Evolutionary conservation across 2,113 vertebrate genomes (phyloP).

Genomic region (Sisor rabdophorus): DNA sequence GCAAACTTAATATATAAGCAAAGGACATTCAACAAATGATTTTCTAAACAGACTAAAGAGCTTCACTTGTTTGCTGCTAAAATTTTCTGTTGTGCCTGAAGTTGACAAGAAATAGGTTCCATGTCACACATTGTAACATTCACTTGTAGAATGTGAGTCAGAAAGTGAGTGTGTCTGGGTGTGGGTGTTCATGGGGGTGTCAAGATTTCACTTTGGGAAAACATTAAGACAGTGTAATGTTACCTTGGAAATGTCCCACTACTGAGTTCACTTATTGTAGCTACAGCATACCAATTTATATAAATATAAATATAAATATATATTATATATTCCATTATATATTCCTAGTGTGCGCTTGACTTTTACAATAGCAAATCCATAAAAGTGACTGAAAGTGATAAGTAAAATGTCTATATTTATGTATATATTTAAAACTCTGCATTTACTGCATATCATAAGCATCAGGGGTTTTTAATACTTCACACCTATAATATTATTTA

Average conservation of each 20-base stretch:
- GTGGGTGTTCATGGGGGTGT: slow-evolving; percentile 9
- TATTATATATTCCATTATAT: too few species aligned
- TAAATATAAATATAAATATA: too few species aligned
- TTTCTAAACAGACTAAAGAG: not conserved
- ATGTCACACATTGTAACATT: slow-evolving; percentile 42
- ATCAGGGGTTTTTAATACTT: not conserved
- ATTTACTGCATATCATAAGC: not conserved
- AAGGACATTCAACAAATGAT: not conserved
- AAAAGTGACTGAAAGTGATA: not conserved
- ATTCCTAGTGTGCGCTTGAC: not conserved
- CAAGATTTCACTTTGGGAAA: slow-evolving; percentile 17
- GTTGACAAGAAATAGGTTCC: slow-evolving; percentile 23
- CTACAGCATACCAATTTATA: not conserved
- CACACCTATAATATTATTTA: not conserved
- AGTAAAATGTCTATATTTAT: too few species aligned
- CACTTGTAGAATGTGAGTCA: slow-evolving; percentile 37
- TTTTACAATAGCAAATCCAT: not conserved
- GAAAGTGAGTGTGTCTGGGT: slow-evolving; percentile 2
- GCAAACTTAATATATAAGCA: not conserved
- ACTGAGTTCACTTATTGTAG: slow-evolving; percentile 16
- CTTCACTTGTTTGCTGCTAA: not conserved
- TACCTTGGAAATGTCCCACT: slow-evolving; percentile 27
- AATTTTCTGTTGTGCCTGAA: slow-evolving; percentile 1
- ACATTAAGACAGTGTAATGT: slow-evolving; percentile 33
- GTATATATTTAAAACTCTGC: not conserved